Percentiles rank a stretch among this genome's conserved stretches.
Evolutionary conservation across 2,888 invertebrate species (phyloP).

Genomic region (Neoaliturus tenellus): DNA sequence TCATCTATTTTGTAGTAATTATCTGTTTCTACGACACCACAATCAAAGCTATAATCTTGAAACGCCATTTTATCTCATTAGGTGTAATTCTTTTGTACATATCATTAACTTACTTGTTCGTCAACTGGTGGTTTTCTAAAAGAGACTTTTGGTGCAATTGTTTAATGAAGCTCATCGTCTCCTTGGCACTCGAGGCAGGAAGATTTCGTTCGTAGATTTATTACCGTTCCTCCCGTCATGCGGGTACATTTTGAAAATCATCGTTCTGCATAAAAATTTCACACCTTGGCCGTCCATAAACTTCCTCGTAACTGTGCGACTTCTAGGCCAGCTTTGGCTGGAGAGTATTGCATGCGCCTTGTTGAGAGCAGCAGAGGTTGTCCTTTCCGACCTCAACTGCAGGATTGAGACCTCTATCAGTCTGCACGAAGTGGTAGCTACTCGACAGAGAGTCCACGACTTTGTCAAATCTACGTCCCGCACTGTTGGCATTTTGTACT

Average conservation of each 20-base stretch:
- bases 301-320: neutral
- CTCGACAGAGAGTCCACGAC: neutral
- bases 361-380: neutral
- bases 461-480: neutral
- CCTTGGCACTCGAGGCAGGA: neutral
- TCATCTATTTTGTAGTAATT: neutral
- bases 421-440: neutral
- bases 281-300: neutral
- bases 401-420: too few species aligned
- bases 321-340: neutral
- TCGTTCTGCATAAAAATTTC: neutral
- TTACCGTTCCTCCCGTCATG: neutral
- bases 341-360: neutral
- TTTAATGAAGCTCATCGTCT: neutral
- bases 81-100: neutral
- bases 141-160: neutral
- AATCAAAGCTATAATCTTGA: neutral
- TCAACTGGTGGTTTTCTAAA: neutral
- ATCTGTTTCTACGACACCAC: neutral
- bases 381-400: neutral
- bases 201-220: neutral
- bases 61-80: neutral
- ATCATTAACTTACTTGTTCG: neutral
- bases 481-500: neutral
- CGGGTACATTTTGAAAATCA: neutral